These are phyloP conservation scores for Galaxias olidus DNA, from an alignment of 2,797 vertebrate genomes.

Conservation along the genomic window DNA sequence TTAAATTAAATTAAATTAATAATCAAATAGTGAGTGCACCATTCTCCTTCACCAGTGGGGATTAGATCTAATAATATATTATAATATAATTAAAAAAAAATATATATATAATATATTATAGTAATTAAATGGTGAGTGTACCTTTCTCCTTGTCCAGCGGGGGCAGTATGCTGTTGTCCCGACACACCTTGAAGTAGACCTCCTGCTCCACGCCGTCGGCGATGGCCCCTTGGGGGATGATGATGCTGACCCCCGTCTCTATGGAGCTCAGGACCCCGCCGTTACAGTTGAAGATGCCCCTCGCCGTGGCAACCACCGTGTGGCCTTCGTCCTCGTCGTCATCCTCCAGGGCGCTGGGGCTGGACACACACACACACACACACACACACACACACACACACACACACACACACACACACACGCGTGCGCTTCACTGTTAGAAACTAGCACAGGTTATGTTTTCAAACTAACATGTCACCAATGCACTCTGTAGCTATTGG, in stretches of 20 bases:
- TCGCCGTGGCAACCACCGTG: constrained; percentile 95
- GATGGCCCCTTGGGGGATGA: constrained; percentile 98
- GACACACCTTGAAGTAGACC: constrained; percentile 99
- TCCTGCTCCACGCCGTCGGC: constrained; percentile 96
- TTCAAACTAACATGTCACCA: too few relatives aligned
- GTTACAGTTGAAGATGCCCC: constrained; percentile 95
- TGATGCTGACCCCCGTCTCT: constrained; percentile 98
- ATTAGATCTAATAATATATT: too few relatives aligned
- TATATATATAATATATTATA: too few relatives aligned
- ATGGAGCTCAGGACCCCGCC: constrained; percentile 97
- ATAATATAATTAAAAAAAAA: too few relatives aligned
- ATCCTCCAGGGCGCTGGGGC: constrained; percentile 92
- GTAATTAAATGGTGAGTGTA: constrained; percentile 50
- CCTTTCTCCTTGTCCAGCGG: constrained; percentile 99
- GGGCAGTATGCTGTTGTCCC: constrained; percentile 91
- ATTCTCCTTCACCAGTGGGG: too few relatives aligned
- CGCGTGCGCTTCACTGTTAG: too few relatives aligned
- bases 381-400: too few relatives aligned
- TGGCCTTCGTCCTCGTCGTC: constrained; percentile 97
- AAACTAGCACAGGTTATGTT: too few relatives aligned
- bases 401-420: too few relatives aligned
- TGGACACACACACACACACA: constrained; percentile 43
- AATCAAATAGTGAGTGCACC: too few relatives aligned
- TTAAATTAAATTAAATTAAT: too few relatives aligned
- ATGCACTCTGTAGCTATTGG: too few relatives aligned